phyloP scores from a whole-genome alignment of 2,888 invertebrate genomes.

The Pyralis farinalis region DNA sequence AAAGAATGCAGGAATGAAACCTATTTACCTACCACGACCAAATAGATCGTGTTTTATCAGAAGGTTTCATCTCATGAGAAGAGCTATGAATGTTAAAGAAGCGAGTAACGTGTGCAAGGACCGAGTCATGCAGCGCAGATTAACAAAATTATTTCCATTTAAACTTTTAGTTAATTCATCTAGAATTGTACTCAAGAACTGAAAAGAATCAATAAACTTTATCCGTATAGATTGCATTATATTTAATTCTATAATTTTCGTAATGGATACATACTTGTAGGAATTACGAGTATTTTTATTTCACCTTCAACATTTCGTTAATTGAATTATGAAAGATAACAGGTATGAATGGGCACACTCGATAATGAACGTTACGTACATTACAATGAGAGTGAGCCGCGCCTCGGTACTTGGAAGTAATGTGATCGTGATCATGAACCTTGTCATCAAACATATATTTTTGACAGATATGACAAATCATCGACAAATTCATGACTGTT shows the following conservation, averaged over 20 bases:
- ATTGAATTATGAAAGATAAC: not conserved
- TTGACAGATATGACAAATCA: conserved; percentile 6
- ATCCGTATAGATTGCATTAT: not conserved
- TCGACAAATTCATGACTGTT: not conserved
- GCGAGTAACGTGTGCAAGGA: too few species aligned
- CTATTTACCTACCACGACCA: too few species aligned
- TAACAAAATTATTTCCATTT: not conserved
- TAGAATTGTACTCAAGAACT: conserved; percentile 1
- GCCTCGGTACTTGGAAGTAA: conserved; percentile 13
- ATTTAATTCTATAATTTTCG: not conserved
- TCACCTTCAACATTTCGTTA: conserved; percentile 3
- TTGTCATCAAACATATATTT: conserved; percentile 9
- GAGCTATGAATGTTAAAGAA: too few species aligned
- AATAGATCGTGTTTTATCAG: too few species aligned
- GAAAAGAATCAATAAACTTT: too few species aligned
- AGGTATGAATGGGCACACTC: conserved; percentile 11
- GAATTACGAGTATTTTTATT: not conserved
- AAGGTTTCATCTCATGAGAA: too few species aligned
- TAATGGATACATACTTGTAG: conserved; percentile 2
- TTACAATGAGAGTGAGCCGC: conserved; percentile 16
- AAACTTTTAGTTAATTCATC: conserved; percentile 5
- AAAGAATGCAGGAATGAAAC: too few species aligned
- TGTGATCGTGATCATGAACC: conserved; percentile 16
- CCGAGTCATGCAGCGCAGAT: too few species aligned
- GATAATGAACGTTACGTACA: conserved; percentile 9